Base-by-base conservation (phyloP, 1,140 invertebrate genomes). In the Sipha flava region DNA sequence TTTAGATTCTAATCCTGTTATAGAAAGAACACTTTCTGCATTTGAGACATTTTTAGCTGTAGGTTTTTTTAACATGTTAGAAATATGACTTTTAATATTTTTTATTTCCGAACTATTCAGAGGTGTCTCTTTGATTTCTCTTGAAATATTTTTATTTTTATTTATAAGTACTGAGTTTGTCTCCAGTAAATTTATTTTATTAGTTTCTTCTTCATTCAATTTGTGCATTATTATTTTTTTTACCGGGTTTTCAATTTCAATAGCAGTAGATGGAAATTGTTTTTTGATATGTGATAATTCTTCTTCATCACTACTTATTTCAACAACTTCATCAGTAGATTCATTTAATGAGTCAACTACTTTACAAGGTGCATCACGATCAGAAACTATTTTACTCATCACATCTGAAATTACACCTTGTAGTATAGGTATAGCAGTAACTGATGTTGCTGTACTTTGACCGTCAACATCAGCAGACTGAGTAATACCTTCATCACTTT, bases 261-360 rank as follows among this genome's bases (percentile, higher is more conserved):
- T 0, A 21, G 23, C 0, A 21, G 23, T 43, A 43, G 14, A 26
- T 0, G 21, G 4, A 16, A 10, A 9, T 21, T 5, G 3, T 3
- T 62, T 37, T 21, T 12, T 2, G 43, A 14, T 4, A 21, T 40
- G 2, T 0, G 21, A 1, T 2, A 12, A 21, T 6, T n/a, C 34
- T 59, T 77, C 73, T 0, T 77, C 73, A 26, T 77, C 73, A 29
- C 73, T 77, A 43, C 73, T 77, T 43, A 77, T 59, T 59, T 77
- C 73, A 54, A 77, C 47, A 59, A 77, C 10, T 5, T 57, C 73
- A 59, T 18, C 9, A 18, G 2, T 9, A 16, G 16, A 9, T 4
- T 3, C 0, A 14, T 16, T 49, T 37, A 10, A 2, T 40, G 2
- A 0, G 3, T 18, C 14, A 1, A 18, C 7, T 40, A 7, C 14